A percentile compares a stretch with the other conserved stretches of the same genome.
These are phyloP conservation scores for Thalassoma bifasciatum DNA, from an alignment of 2,113 vertebrate species.

Conservation along the genomic window DNA sequence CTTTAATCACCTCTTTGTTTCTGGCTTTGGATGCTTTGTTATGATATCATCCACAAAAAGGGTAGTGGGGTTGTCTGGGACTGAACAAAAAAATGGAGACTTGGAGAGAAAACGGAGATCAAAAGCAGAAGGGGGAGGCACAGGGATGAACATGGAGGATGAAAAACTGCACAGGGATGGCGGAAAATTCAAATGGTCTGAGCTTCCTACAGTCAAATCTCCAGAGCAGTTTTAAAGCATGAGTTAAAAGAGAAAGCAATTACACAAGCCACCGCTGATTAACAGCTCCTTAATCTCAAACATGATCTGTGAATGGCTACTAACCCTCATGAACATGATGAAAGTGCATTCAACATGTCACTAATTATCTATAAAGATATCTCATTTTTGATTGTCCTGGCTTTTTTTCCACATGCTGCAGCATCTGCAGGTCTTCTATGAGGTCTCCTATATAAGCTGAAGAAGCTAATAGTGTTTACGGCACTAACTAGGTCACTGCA, in stretches of 20 bases:
- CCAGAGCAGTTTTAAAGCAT: constrained; percentile 4
- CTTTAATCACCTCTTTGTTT: constrained; percentile 66
- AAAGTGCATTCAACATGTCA: constrained; percentile 24
- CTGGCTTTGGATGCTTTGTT: constrained; percentile 52
- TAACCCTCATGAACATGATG: constrained; percentile 44
- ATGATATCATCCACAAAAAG: constrained; percentile 41
- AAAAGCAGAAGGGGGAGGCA: constrained; percentile 22
- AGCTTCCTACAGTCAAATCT: constrained; percentile 12
- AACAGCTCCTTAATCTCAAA: constrained; percentile 53
- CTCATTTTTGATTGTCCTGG: constrained; percentile 43
- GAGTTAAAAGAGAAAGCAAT: constrained; percentile 3
- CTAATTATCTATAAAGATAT: constrained; percentile 35
- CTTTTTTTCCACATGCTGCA: constrained; percentile 14
- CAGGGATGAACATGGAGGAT: background rate
- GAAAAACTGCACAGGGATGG: constrained; percentile 14
- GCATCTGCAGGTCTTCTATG: constrained; percentile 10
- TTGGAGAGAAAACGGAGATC: constrained; percentile 13
- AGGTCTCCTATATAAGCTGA: constrained; percentile 27
- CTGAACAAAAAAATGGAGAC: constrained; percentile 18
- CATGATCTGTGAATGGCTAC: constrained; percentile 60
- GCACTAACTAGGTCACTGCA: constrained; percentile 69
- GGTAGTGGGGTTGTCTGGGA: constrained; percentile 11
- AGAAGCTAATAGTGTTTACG: constrained; percentile 43
- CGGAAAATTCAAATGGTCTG: constrained; percentile 12
- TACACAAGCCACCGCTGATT: constrained; percentile 44